Base-by-base conservation (phyloP, 2,113 vertebrate species). In the Boleophthalmus pectinirostris region DNA sequence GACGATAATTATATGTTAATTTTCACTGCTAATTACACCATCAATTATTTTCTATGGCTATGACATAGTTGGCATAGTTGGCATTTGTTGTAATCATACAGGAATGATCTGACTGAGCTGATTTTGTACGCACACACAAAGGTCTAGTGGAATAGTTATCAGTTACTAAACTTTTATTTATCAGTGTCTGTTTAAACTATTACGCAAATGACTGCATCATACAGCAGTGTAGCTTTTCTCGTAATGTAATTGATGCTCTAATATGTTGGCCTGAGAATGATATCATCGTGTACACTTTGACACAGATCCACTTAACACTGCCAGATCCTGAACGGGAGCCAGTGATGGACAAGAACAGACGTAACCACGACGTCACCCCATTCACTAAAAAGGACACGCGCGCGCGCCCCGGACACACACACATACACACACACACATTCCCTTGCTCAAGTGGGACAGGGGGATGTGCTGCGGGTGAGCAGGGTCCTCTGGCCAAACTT, bases 271-370 rank as follows among this genome's bases (percentile, higher is more conserved):
- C 20, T 46, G n/a, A n/a, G 20, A 46, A 66, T 66, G 64, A 66
- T 53, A 47, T 61, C 66, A 63, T 61, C 60, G 73, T 64, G 60
- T 29, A 74, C 70, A 63, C 24, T 23, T 21, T 67, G 24, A 65
- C 65, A 73, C 5, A 35, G 3, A 80, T 23, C 57, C 82, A 82
- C 82, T 77, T 82, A 72, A 80, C 73, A 79, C 45, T 78, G 81
- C 78, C 57, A 67, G 68, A 43, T 38, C 25, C 21, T 78, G 78
- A 88, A 75, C 76, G 66, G 69, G 54, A 80, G 83, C 79, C 80
- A 74, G n/a, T 80, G 70, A 88, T 21, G 68, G 86, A 87, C 79
- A 79, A 85, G 85, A 78, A 86, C 87, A 87, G 82, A 82, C 82
- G 75, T 72, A 87, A 84, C 57, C 43, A 54, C 2, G 51, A 86